Evolutionary conservation across 2,888 invertebrate species (phyloP).

Genomic region (Campoletis raptor): DNA sequence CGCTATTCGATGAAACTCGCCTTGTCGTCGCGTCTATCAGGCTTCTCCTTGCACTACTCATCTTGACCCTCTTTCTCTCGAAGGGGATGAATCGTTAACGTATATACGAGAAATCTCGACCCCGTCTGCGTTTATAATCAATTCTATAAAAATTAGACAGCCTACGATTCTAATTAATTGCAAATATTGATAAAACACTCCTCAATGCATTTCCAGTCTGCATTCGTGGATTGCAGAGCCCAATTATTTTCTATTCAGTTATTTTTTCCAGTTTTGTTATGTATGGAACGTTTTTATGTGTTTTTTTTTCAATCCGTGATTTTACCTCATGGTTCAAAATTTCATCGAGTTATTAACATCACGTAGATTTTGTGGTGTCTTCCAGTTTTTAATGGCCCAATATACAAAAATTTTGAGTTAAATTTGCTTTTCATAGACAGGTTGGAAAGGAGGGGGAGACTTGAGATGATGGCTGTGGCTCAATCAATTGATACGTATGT

Average conservation of each 20-base stretch:
- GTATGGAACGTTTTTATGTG: not conserved
- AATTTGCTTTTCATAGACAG: not conserved
- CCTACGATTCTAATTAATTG: not conserved
- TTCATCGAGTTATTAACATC: not conserved
- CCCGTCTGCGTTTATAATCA: not conserved
- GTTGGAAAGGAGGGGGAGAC: not conserved
- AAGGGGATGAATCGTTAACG: conserved; percentile 64
- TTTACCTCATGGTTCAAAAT: not conserved
- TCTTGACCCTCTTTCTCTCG: conserved; percentile 75
- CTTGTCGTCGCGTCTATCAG: conserved; percentile 68
- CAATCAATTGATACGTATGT: no score
- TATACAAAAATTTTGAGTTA: not conserved
- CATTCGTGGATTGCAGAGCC: not conserved
- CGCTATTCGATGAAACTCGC: conserved; percentile 75
- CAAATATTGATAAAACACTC: not conserved
- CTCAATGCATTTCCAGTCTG: not conserved
- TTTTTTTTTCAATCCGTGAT: no score
- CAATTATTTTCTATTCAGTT: not conserved
- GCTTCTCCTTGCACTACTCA: conserved; percentile 70
- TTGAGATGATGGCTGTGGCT: not conserved
- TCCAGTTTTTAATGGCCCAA: no score
- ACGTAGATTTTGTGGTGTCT: not conserved
- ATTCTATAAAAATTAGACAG: not conserved
- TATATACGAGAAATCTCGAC: not conserved
- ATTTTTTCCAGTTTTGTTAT: not conserved